Evolutionary conservation across 2,888 invertebrate species (phyloP), one percentile per base, ranked within the genome.

Genomic region (Marronus borbonicus): DNA sequence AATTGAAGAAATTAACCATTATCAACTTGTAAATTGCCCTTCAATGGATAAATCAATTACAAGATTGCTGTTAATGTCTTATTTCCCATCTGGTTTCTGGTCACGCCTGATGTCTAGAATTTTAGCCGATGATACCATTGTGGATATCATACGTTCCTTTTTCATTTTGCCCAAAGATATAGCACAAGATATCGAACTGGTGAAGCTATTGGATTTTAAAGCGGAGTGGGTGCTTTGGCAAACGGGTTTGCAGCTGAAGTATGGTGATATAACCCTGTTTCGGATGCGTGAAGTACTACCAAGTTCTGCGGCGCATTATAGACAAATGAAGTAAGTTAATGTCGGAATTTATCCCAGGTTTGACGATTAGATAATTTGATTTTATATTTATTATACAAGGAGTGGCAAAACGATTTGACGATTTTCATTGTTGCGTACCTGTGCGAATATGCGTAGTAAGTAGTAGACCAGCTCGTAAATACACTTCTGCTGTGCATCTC

Each of bases 31-130:
- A 17, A 89, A 90, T 50, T 88, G 92, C 75, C 86, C 92, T 5
- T 90, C 91, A 7, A 89, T 90, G 7, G 91, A 91, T 75, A 91
- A 91, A 64, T 90, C 93, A 0, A 91, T 95, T 64, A 92, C 94
- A 0, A 91, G 97, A 0, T 90, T 98, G 76, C 90, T 99, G 14
- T 91, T 99, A 10, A 94, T 99, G 93, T 97, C 98, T 0, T 99
- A 99, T 89, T 97, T 99, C 86, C 99, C 99, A 0, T 95, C 97
- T 81, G 99, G 99, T 0, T 99, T 99, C 90, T 99, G 99, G 98
- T 96, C 98, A 0, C 91, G 99, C 1, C 91, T 99, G 28, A 95
- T 97, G 80, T 96, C 98, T 0, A 90, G 98, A n/a, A 93, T 98
- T 80, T 89, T 98, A 77, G 97, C 97, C 0, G 98, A 98, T 86